Conservation (phyloP, 2,797 vertebrate species). For the Tadarida brasiliensis region DNA sequence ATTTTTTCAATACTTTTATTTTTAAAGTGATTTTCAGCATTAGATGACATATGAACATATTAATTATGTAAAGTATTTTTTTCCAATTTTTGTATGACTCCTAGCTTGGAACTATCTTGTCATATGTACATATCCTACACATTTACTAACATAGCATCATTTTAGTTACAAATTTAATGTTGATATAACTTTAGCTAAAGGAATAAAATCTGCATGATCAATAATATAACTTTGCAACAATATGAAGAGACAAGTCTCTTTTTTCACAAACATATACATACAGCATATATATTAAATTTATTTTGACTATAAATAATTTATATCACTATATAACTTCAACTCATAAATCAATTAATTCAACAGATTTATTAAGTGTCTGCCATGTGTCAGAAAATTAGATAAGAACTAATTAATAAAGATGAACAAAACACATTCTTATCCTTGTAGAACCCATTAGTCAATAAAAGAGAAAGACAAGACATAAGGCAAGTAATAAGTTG, state of each 20-base stretch:
- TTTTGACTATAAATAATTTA: neutral
- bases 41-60: neutral
- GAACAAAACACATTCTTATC: neutral
- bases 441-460: neutral
- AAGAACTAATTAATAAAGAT: neutral
- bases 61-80: slow-evolving; percentile 50
- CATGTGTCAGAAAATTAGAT: neutral
- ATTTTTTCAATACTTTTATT: slow-evolving; percentile 7
- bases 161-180: slow-evolving; percentile 36
- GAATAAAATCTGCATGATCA: slow-evolving; percentile 25
- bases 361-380: neutral
- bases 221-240: slow-evolving; percentile 6
- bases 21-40: slow-evolving; percentile 21
- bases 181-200: neutral
- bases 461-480: neutral
- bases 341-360: neutral
- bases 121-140: neutral
- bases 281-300: neutral
- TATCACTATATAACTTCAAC: neutral
- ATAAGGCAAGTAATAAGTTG: neutral
- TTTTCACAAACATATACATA: neutral
- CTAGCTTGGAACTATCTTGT: slow-evolving; percentile 1
- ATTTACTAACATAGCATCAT: neutral
- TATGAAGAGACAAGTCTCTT: neutral
- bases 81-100: neutral